A percentile compares a stretch with the other conserved stretches of the same genome.
These are phyloP conservation scores for Agriopis aurantiaria DNA, from an alignment of 2,888 invertebrate species.

Conservation along the genomic window DNA sequence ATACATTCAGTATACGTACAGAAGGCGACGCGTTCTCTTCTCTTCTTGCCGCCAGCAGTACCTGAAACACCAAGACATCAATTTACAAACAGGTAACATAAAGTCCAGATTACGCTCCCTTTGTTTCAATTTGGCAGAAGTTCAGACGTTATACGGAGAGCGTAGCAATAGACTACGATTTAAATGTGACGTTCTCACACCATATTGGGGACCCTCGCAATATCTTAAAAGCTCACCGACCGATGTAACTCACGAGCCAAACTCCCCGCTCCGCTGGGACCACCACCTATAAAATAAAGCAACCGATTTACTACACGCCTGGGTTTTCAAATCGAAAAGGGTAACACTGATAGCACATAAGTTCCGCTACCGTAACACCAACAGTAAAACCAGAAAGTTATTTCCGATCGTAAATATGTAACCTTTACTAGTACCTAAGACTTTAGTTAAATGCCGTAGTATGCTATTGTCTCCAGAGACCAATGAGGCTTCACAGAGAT, in stretches of 20 bases:
- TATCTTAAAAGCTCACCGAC: constrained; percentile 79
- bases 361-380: constrained; percentile 65
- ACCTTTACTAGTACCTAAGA: constrained; percentile 43
- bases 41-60: constrained; percentile 56
- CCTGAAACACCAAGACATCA: constrained; percentile 54
- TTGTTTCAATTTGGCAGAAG: constrained; percentile 26
- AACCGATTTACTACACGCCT: constrained; percentile 82
- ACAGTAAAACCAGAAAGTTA: constrained; percentile 60
- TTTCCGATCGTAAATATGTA: constrained; percentile 65
- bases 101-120: constrained; percentile 23
- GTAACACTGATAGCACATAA: constrained; percentile 78
- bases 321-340: constrained; percentile 78
- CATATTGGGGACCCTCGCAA: constrained; percentile 65
- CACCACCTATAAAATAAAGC: constrained; percentile 84
- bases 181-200: constrained; percentile 66
- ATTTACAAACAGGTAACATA: constrained; percentile 37
- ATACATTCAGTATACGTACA: constrained; percentile 99
- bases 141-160: constrained; percentile 31
- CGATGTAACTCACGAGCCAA: constrained; percentile 60
- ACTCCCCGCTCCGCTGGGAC: constrained; percentile 70
- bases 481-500: constrained; percentile 66
- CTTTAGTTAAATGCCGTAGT: constrained; percentile 36
- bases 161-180: constrained; percentile 56
- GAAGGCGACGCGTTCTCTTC: constrained; percentile 92
- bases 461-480: constrained; percentile 73